Conservation (phyloP, 37 sponge, comb jelly and placozoan genomes). For the Hormiphora californensis region DNA sequence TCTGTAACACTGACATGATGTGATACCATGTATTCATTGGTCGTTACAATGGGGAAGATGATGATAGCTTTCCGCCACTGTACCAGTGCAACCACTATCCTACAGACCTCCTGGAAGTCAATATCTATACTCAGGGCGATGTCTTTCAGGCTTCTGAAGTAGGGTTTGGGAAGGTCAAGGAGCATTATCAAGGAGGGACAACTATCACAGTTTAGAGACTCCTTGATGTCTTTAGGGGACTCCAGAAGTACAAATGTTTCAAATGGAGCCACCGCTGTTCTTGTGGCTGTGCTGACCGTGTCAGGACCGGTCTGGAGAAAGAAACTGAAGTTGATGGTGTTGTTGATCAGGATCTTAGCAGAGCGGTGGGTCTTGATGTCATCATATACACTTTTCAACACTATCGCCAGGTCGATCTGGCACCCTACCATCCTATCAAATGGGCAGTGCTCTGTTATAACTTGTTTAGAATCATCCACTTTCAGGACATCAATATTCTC, state of each 20-base stretch:
- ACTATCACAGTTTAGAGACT: background rate
- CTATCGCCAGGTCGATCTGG: background rate
- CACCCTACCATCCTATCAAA: constrained; percentile 12
- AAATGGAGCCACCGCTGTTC: constrained; percentile 18
- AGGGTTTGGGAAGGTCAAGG: constrained; percentile 48
- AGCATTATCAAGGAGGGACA: constrained; percentile 9
- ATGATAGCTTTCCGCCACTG: constrained; percentile 53
- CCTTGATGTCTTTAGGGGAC: background rate
- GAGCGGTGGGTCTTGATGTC: background rate
- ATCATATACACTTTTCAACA: background rate
- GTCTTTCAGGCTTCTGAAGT: constrained; percentile 41
- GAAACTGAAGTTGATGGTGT: constrained; percentile 47
- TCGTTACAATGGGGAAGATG: constrained; percentile 26
- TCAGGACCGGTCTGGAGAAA: constrained; percentile 5
- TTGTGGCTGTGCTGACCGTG: background rate
- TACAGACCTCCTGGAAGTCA: constrained; percentile 29
- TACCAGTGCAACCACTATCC: constrained; percentile 24
- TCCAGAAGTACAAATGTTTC: constrained; percentile 40
- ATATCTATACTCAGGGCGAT: constrained; percentile 13
- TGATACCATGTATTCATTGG: constrained; percentile 51
- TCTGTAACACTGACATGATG: background rate
- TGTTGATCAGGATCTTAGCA: constrained; percentile 45
- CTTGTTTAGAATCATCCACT: background rate
- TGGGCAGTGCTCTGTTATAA: constrained; percentile 43
- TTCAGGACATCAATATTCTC: background rate